phyloP scores from a whole-genome alignment of 2,888 invertebrate genomes.

The Amiota minor region DNA sequence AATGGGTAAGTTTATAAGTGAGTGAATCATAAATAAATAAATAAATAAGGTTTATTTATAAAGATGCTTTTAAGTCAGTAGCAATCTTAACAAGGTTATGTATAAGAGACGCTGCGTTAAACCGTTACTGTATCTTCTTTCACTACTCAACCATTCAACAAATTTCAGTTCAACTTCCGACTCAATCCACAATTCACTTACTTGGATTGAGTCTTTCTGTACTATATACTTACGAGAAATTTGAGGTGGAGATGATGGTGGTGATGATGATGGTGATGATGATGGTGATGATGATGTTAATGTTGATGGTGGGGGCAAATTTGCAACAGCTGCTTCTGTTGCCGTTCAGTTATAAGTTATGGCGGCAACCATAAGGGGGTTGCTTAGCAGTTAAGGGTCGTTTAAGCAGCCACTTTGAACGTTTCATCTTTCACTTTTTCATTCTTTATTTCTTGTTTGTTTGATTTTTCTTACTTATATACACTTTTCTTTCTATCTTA shows the following conservation, averaged over 20 bases:
- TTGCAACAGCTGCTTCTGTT: constrained; percentile 60
- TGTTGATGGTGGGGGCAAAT: constrained; percentile 37
- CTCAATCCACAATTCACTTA: too few relatives aligned
- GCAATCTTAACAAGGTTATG: constrained; percentile 62
- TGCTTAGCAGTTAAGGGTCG: constrained; percentile 58
- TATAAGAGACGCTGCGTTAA: constrained; percentile 13
- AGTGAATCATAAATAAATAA: constrained; percentile 45
- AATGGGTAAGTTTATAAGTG: too few relatives aligned
- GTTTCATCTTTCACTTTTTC: constrained; percentile 27
- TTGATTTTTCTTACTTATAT: constrained; percentile 27
- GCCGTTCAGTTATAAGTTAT: constrained; percentile 48
- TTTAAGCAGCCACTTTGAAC: constrained; percentile 31
- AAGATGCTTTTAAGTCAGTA: constrained; percentile 65
- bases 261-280: too few relatives aligned
- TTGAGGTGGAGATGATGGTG: too few relatives aligned
- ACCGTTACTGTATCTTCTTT: too few relatives aligned
- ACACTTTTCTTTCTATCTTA: constrained; percentile 17
- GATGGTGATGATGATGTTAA: too few relatives aligned
- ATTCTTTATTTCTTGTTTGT: constrained; percentile 23
- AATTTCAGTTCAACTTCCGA: too few relatives aligned
- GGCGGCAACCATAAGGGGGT: constrained; percentile 39
- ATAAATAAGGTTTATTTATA: constrained; percentile 68
- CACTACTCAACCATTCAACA: too few relatives aligned
- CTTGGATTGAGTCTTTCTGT: too few relatives aligned
- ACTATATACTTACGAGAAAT: too few relatives aligned